phyloP scores from a whole-genome alignment of 2,113 vertebrate species.

The Anolis sagrei region DNA sequence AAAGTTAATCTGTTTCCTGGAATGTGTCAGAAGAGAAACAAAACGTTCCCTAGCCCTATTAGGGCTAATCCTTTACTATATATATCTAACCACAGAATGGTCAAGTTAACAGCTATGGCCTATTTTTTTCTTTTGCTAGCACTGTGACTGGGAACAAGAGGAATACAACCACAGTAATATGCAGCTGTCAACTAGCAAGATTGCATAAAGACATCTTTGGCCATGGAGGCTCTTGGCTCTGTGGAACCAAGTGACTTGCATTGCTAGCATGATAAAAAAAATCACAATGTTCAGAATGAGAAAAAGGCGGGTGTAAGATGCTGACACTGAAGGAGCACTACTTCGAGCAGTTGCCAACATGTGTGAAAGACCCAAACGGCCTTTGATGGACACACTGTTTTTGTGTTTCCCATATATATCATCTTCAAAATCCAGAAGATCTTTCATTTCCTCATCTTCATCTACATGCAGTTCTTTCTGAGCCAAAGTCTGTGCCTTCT shows the following conservation, averaged over 20 bases:
- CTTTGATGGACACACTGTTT: constrained; percentile 74
- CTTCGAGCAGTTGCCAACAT: constrained; percentile 76
- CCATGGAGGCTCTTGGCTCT: constrained; percentile 87
- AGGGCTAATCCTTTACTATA: constrained; percentile 68
- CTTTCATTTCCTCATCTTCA: constrained; percentile 86
- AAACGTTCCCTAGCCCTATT: constrained; percentile 63
- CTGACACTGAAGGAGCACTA: constrained; percentile 75
- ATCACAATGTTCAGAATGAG: constrained; percentile 94
- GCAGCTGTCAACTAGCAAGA: constrained; percentile 91
- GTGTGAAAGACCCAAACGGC: constrained; percentile 78
- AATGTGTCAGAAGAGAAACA: constrained; percentile 62
- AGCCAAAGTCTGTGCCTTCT: constrained; percentile 83
- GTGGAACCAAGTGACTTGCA: constrained; percentile 90
- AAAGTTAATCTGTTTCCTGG: constrained; percentile 56
- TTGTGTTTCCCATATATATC: constrained; percentile 79
- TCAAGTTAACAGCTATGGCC: constrained; percentile 50
- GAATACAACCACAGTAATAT: constrained; percentile 94
- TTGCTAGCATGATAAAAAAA: constrained; percentile 91
- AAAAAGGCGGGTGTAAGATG: constrained; percentile 91
- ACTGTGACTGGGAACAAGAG: constrained; percentile 92
- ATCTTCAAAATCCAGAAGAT: constrained; percentile 90
- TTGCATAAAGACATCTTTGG: constrained; percentile 91
- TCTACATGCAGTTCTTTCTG: constrained; percentile 89
- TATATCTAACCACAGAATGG: constrained; percentile 63
- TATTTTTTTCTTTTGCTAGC: constrained; percentile 74